Base-by-base conservation (phyloP, 1,140 invertebrate genomes). In the Araneus ventricosus region DNA sequence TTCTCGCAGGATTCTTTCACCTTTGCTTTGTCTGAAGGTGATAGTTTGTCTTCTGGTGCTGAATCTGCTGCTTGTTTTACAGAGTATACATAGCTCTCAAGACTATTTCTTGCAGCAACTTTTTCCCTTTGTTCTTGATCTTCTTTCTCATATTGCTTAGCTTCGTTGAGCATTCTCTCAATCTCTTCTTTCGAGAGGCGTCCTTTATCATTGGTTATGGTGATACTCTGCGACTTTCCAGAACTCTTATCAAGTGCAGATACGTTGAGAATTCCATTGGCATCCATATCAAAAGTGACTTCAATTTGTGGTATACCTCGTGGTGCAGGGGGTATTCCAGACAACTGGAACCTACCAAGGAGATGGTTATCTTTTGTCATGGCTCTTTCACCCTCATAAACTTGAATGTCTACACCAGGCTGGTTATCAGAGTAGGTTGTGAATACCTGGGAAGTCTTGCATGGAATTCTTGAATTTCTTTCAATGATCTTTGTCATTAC, bases 281-380 rank as follows among this genome's bases (percentile, higher is more conserved):
- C 99, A 96, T 99, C 99, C 95, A 99, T 99, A 95, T 99, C 99
- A 96, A 99, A 99, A 17, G 99, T 99, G 24, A 99, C 99, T 96
- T 99, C 98, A 94, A 99, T 97, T 96, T 99, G 98, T 0, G 98
- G 98, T 4, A 99, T 98, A 93, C 98, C 98, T 89, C 98, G 96
- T 0, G 98, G 98, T 61, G 98, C 98, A 52, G 98, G 98, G 34
- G 98, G 98, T 95, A 99, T 96, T 27, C 96, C 96, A 41, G 95
- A 96, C 39, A 96, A 94, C 93, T 96, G 96, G 94, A 96, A 96
- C 92, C 96, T 96, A n/a, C 96, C 96, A 1, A 96, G 94, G 7
- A 96, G 94, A 94, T 97, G 95, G 94, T 96, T 96, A 94, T 96
- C 96, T 94, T 96, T 96, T 82, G 96, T 96, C 96, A 96, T 96